phyloP scores from a whole-genome alignment of 2,797 vertebrate genomes.

The Periophthalmus magnuspinnatus region DNA sequence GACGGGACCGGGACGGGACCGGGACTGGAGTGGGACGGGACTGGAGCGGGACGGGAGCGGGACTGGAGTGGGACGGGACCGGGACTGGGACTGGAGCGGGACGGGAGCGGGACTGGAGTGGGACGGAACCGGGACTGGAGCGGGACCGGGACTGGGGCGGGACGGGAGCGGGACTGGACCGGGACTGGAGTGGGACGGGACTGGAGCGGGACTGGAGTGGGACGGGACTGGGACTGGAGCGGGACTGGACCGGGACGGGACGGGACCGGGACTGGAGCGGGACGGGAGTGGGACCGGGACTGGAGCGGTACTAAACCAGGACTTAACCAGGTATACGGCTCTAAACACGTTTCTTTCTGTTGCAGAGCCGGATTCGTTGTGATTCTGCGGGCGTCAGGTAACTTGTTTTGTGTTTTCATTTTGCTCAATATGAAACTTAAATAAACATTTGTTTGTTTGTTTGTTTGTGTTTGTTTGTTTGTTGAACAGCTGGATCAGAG shows the following conservation, averaged over 20 bases:
- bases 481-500: too few relatives aligned
- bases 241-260: background rate
- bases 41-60: background rate
- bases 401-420: background rate
- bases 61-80: background rate
- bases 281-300: background rate
- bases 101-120: background rate
- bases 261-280: background rate
- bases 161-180: background rate
- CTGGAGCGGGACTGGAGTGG: background rate
- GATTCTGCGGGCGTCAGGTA: background rate
- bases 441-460: too few relatives aligned
- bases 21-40: background rate
- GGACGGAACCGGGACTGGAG: background rate
- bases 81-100: background rate
- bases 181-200: background rate
- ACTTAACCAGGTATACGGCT: background rate
- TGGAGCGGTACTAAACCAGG: background rate
- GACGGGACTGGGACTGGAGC: background rate
- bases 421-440: too few relatives aligned
- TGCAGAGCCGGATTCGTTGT: background rate
- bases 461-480: too few relatives aligned
- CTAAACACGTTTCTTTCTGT: background rate
- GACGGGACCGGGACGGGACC: background rate
- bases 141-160: background rate